phyloP scores from a whole-genome alignment of 2,113 vertebrate genomes.

The Sinocyclocheilus rhinocerous region DNA sequence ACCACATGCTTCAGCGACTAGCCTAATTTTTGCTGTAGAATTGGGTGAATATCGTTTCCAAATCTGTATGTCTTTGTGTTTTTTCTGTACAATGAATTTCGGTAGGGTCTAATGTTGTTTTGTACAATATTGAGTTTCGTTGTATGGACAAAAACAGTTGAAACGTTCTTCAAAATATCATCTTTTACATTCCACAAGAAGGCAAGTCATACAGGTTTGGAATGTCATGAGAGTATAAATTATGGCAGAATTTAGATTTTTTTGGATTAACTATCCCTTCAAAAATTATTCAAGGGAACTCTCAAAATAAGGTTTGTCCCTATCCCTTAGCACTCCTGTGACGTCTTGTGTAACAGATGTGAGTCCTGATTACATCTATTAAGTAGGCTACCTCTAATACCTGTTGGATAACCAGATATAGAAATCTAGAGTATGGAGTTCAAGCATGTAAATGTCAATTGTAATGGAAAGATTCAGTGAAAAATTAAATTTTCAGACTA shows the following conservation, averaged over 20 bases:
- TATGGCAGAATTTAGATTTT: neutral
- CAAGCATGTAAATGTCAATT: neutral
- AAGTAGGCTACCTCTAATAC: conserved; percentile 26
- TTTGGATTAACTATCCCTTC: neutral
- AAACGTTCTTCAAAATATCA: neutral
- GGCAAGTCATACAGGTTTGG: neutral
- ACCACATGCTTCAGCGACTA: neutral
- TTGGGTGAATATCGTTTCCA: neutral
- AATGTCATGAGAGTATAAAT: neutral
- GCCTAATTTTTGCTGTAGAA: neutral
- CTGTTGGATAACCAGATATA: conserved; percentile 24
- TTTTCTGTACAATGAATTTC: neutral
- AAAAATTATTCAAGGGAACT: neutral
- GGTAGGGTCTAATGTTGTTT: neutral
- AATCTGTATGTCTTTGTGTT: neutral
- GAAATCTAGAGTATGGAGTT: conserved; percentile 23
- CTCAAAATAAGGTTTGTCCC: conserved; percentile 4
- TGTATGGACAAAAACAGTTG: neutral
- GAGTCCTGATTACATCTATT: conserved; percentile 29
- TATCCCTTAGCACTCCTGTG: neutral
- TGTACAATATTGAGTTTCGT: neutral
- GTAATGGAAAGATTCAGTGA: neutral
- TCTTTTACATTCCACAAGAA: neutral
- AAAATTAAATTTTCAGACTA: neutral
- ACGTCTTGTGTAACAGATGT: conserved; percentile 31